phyloP scores from a whole-genome alignment of 2,113 vertebrate genomes.

The Rhynchomys soricoides region DNA sequence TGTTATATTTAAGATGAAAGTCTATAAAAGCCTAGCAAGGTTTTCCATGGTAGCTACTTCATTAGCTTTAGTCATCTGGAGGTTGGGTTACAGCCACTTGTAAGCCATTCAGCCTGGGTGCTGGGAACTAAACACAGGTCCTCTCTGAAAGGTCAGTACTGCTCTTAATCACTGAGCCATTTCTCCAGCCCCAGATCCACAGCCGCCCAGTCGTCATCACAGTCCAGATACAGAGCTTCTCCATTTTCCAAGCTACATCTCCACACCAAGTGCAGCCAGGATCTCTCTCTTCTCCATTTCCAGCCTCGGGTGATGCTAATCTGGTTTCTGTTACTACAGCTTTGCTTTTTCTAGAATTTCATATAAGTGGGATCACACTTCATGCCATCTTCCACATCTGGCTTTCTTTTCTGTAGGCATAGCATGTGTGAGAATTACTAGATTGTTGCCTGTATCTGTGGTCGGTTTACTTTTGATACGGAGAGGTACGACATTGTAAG shows the following conservation, averaged over 20 bases:
- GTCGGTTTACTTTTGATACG: constrained; percentile 33
- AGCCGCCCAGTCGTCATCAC: not conserved
- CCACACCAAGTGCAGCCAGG: not conserved
- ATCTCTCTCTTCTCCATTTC: constrained; percentile 4
- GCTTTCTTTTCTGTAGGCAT: constrained; percentile 44
- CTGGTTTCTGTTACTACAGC: constrained; percentile 59
- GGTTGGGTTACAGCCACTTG: too few relatives aligned
- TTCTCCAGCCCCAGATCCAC: not conserved
- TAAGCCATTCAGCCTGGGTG: not conserved
- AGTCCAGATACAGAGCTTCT: not conserved
- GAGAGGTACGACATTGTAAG: constrained; percentile 28
- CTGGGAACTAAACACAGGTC: not conserved
- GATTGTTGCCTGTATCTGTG: constrained; percentile 5
- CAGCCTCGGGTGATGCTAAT: not conserved
- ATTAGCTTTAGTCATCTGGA: not conserved
- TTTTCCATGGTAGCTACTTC: constrained; percentile 14
- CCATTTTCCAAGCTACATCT: not conserved
- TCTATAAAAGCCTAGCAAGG: constrained; percentile 19
- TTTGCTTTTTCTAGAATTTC: constrained; percentile 63
- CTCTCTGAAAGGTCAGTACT: not conserved
- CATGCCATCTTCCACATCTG: constrained; percentile 52
- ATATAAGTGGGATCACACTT: constrained; percentile 8
- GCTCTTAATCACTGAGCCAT: not conserved
- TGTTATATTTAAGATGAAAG: constrained; percentile 35
- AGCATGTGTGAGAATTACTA: constrained; percentile 32